A percentile compares a stretch with the other conserved stretches of the same genome.
Evolutionary conservation across 2,888 invertebrate species (phyloP).

Genomic region (Notocelia uddmanniana): DNA sequence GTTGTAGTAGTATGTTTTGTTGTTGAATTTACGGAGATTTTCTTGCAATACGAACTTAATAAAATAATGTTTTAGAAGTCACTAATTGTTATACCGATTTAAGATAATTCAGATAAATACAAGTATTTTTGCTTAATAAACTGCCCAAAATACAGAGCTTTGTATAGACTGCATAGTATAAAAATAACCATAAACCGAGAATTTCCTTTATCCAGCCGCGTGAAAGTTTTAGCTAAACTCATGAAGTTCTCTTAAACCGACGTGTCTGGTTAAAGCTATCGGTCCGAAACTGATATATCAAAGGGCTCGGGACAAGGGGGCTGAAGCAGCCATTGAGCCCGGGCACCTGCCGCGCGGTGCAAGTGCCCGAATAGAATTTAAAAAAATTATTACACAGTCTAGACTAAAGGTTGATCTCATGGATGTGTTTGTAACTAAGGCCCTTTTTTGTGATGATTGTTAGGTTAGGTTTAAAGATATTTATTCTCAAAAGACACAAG

Average conservation of each 20-base stretch:
- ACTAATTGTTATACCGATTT: too few species aligned
- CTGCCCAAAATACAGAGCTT: neutral
- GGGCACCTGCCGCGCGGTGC: constrained; percentile 5
- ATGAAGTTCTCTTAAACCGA: neutral
- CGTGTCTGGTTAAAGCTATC: constrained; percentile 13
- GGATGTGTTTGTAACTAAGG: too few species aligned
- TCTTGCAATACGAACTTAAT: too few species aligned
- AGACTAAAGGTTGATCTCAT: too few species aligned
- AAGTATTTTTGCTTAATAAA: neutral
- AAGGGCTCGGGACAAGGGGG: constrained; percentile 20
- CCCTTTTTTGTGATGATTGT: too few species aligned
- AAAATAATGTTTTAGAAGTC: too few species aligned
- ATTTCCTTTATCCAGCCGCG: neutral
- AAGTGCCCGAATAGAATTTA: neutral
- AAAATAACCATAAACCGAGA: neutral
- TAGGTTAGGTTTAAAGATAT: too few species aligned
- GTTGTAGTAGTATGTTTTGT: too few species aligned
- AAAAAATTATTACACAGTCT: too few species aligned
- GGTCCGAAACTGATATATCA: constrained; percentile 16
- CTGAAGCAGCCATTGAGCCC: neutral
- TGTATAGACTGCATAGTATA: neutral
- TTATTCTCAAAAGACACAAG: too few species aligned
- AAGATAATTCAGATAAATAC: too few species aligned
- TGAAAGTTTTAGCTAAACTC: neutral
- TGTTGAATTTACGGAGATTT: too few species aligned